phyloP scores from a whole-genome alignment of 1,140 invertebrate species.

The Zaprionus kolodkinae region DNA sequence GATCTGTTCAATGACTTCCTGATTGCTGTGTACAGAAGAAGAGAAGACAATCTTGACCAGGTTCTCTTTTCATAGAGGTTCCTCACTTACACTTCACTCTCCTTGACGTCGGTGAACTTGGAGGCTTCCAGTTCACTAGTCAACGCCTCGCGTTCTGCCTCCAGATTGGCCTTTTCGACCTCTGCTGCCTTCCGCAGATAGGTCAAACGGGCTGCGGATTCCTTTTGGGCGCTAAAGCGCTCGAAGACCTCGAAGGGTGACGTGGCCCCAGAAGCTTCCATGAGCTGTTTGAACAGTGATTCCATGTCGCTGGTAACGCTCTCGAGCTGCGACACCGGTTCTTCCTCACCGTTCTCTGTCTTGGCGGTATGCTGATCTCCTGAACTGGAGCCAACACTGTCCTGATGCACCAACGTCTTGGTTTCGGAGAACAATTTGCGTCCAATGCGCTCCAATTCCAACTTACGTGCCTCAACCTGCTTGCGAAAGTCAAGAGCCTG shows the following conservation, averaged over 20 bases:
- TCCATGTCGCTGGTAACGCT: conserved; percentile 86
- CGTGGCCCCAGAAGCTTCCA: conserved; percentile 90
- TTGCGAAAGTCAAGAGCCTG: conserved; percentile 87
- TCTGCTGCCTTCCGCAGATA: conserved; percentile 89
- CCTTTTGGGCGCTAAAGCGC: conserved; percentile 89
- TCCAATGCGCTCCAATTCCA: conserved; percentile 89
- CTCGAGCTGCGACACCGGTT: conserved; percentile 76
- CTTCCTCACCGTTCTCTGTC: conserved; percentile 84
- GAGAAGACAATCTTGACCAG: not conserved
- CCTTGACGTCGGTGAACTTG: conserved; percentile 91
- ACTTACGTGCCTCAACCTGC: conserved; percentile 88
- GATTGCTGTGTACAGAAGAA: conserved; percentile 85
- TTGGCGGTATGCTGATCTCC: conserved; percentile 85
- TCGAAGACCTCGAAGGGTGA: conserved; percentile 90
- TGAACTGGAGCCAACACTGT: conserved; percentile 85
- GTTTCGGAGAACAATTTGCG: conserved; percentile 88
- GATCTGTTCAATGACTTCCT: conserved; percentile 87
- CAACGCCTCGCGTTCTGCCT: conserved; percentile 88
- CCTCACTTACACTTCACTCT: conserved; percentile 90
- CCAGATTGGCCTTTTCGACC: conserved; percentile 89
- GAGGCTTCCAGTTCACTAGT: conserved; percentile 89
- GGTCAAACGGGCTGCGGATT: conserved; percentile 87
- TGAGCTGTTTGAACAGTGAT: conserved; percentile 89
- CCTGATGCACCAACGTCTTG: conserved; percentile 85
- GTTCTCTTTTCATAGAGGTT: not conserved